Percentiles rank a stretch among this genome's conserved stretches.
These are phyloP conservation scores for Leucania comma DNA, from an alignment of 2,888 invertebrate genomes.

Conservation along the genomic window DNA sequence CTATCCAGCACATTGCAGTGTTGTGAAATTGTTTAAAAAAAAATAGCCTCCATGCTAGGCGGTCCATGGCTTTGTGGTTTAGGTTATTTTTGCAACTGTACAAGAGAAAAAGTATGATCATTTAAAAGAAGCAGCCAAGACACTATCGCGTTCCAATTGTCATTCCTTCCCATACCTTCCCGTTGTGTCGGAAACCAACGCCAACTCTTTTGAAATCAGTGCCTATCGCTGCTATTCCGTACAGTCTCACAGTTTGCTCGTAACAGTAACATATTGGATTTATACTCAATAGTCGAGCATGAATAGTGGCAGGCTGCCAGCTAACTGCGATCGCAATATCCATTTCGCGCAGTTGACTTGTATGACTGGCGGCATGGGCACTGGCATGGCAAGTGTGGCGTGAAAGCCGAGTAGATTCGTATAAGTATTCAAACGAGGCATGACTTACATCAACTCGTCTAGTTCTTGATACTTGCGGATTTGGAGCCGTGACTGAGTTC, in stretches of 20 bases:
- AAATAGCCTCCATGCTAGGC: background rate
- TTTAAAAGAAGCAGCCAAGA: background rate
- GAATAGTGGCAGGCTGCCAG: slow-evolving; percentile 57
- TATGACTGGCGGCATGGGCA: slow-evolving; percentile 43
- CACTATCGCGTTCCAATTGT: slow-evolving; percentile 6
- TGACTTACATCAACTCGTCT: slow-evolving; percentile 11
- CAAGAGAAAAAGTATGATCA: background rate
- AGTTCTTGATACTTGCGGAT: background rate
- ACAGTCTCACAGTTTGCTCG: slow-evolving; percentile 36
- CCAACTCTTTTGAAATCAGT: slow-evolving; percentile 39
- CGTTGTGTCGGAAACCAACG: background rate
- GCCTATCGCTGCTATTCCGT: slow-evolving; percentile 11
- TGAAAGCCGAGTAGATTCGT: slow-evolving; percentile 36
- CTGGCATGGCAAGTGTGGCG: slow-evolving; percentile 41
- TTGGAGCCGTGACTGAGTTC: background rate
- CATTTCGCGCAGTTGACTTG: slow-evolving; percentile 57
- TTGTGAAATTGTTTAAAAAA: background rate
- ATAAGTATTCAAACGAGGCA: slow-evolving; percentile 38
- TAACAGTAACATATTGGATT: slow-evolving; percentile 61
- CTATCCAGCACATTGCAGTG: no score
- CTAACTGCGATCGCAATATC: slow-evolving; percentile 58
- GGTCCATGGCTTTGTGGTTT: background rate
- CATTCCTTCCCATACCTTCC: background rate
- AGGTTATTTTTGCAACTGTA: background rate
- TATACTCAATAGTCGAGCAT: slow-evolving; percentile 55